These are phyloP conservation scores for Coelopa pilipes DNA, from an alignment of 2,888 invertebrate species.

Conservation along the genomic window DNA sequence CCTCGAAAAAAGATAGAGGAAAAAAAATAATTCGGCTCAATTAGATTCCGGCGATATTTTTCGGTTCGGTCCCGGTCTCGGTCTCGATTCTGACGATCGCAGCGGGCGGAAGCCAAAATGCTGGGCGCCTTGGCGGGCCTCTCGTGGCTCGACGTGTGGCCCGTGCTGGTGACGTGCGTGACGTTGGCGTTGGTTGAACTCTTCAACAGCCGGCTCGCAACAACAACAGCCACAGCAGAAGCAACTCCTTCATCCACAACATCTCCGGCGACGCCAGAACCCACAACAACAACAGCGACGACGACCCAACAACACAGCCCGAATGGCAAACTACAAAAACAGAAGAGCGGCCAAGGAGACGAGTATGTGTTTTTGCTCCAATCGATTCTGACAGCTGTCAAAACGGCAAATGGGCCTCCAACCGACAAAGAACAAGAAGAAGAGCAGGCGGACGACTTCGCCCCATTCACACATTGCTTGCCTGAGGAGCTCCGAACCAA, in stretches of 20 bases:
- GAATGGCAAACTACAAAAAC: slow-evolving; percentile 55
- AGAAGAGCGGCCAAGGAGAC: slow-evolving; percentile 55
- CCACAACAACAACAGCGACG: slow-evolving; percentile 29
- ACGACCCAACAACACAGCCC: slow-evolving; percentile 43
- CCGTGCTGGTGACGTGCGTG: slow-evolving; percentile 51
- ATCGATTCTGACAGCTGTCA: not conserved
- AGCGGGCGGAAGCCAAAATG: slow-evolving; percentile 40
- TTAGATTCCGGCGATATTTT: not conserved
- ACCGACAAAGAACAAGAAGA: too few species aligned
- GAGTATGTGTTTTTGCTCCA: slow-evolving; percentile 52
- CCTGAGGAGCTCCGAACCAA: too few species aligned
- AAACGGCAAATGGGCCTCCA: not conserved
- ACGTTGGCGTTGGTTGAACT: slow-evolving; percentile 53
- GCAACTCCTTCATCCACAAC: slow-evolving; percentile 36
- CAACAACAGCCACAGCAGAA: slow-evolving; percentile 37
- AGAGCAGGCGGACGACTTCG: too few species aligned
- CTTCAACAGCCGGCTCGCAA: slow-evolving; percentile 49
- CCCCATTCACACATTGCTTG: too few species aligned
- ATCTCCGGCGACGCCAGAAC: slow-evolving; percentile 37
- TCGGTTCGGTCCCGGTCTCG: not conserved
- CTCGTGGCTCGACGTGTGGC: slow-evolving; percentile 58
- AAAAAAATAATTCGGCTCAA: slow-evolving; percentile 28
- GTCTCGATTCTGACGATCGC: not conserved
- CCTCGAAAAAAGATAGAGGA: not conserved
- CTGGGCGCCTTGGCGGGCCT: slow-evolving; percentile 51